Base-by-base conservation (phyloP, 2,113 vertebrate species). In the Psittacula cyanocephala region DNA sequence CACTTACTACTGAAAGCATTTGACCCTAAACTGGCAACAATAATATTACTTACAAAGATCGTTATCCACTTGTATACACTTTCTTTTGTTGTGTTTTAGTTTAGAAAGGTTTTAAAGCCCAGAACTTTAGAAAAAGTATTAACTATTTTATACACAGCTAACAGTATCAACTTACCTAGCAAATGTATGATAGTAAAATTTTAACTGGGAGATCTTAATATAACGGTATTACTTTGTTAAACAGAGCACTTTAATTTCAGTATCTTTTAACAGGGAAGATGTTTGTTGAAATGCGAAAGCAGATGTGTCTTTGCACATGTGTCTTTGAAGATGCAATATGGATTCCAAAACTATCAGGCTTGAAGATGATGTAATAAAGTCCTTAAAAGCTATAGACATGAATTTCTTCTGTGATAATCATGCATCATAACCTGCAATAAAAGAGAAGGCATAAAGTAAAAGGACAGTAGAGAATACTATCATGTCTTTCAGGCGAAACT, bases 291-390 rank as follows among this genome's bases (percentile, higher is more conserved):
- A 98, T 97, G 98, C 97, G 97, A 82, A 88, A 97, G 97, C 94
- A 82, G 97, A 96, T 2, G 86, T 95, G 82, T 97, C 89, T 95
- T 80, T 82, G 94, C 96, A 96, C 97, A 96, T 2, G 86, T 95
- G 82, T 97, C 89, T 95, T 75, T 80, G 95, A 96, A 96, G 97
- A 97, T 97, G 97, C 97, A 98, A 98, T 96, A 97, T 90, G 97
- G 98, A 98, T 98, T 97, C 95, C 98, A 99, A 99, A 98, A 99
- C 98, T 99, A 98, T 98, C 99, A 99, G 99, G 99, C 99, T 99
- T 99, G 98, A 98, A 99, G 98, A 98, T 98, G 99, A 99, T 99
- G 99, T 98, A 99, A 99, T 98, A 97, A 98, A 98, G 98, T 99
- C 98, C 98, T 98, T 99, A 98, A 97, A 95, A 98, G 99, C 99